Conservation (phyloP, 2,888 invertebrate genomes). For the Stenolophus ochropezus region DNA sequence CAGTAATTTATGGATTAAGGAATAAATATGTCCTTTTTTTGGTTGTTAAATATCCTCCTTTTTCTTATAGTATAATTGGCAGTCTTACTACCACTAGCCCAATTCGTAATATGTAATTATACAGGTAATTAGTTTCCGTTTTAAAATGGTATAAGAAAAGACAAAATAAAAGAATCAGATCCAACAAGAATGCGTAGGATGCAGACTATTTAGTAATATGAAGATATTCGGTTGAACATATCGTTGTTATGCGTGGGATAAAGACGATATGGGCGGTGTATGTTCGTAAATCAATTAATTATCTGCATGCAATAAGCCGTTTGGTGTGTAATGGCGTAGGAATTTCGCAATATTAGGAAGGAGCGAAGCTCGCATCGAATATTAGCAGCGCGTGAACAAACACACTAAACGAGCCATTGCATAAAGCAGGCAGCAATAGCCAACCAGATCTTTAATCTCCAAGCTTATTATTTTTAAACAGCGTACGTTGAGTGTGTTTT, state of each 20-base stretch:
- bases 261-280: background rate
- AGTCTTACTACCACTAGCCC: slow-evolving; percentile 17
- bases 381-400: slow-evolving; percentile 41
- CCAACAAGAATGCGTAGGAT: background rate
- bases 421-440: background rate
- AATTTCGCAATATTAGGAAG: slow-evolving; percentile 24
- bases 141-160: too few relatives aligned
- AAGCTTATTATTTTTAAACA: slow-evolving; percentile 53
- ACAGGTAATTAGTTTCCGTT: too few relatives aligned
- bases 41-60: too few relatives aligned
- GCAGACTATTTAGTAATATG: background rate
- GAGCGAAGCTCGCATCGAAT: slow-evolving; percentile 18
- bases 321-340: slow-evolving; percentile 16
- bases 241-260: background rate
- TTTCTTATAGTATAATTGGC: too few relatives aligned
- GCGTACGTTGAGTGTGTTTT: slow-evolving; percentile 10
- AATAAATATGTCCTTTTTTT: too few relatives aligned
- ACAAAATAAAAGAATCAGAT: background rate
- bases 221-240: background rate
- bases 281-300: slow-evolving; percentile 2
- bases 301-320: slow-evolving; percentile 22
- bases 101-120: too few relatives aligned
- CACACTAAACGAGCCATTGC: background rate
- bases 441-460: slow-evolving; percentile 37
- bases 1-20: too few relatives aligned